phyloP scores from a whole-genome alignment of 2,113 vertebrate species.

The Cariama cristata region DNA sequence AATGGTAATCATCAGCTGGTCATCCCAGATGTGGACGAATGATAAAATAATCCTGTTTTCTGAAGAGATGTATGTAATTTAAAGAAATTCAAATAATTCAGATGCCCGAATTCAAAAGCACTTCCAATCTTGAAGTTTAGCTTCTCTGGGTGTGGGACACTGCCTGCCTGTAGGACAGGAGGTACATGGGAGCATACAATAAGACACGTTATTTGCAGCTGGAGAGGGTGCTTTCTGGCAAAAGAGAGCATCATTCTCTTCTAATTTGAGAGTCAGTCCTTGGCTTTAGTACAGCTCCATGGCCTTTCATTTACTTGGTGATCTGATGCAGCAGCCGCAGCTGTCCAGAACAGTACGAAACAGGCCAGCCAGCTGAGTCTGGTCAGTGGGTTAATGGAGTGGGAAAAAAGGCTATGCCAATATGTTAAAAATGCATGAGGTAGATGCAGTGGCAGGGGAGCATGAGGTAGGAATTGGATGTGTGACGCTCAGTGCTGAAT shows the following conservation, averaged over 20 bases:
- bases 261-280: neutral
- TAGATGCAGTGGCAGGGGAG: neutral
- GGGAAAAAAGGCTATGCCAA: fast-evolving
- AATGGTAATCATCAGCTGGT: neutral
- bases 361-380: neutral
- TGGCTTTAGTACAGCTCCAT: neutral
- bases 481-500: neutral
- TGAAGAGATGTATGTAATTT: neutral
- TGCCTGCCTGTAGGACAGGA: neutral
- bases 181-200: fast-evolving
- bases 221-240: neutral
- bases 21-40: neutral
- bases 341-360: neutral
- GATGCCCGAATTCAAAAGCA: neutral
- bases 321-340: neutral
- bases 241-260: fast-evolving
- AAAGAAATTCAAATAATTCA: neutral
- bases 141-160: neutral
- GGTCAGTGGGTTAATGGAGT: neutral
- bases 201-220: neutral
- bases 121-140: neutral
- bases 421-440: fast-evolving
- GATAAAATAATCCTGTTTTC: neutral
- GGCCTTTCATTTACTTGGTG: neutral
- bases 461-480: fast-evolving